A percentile compares a stretch with the other conserved stretches of the same genome.
These are phyloP conservation scores for Rhynchomys soricoides DNA, from an alignment of 2,113 vertebrate genomes.

Conservation along the genomic window DNA sequence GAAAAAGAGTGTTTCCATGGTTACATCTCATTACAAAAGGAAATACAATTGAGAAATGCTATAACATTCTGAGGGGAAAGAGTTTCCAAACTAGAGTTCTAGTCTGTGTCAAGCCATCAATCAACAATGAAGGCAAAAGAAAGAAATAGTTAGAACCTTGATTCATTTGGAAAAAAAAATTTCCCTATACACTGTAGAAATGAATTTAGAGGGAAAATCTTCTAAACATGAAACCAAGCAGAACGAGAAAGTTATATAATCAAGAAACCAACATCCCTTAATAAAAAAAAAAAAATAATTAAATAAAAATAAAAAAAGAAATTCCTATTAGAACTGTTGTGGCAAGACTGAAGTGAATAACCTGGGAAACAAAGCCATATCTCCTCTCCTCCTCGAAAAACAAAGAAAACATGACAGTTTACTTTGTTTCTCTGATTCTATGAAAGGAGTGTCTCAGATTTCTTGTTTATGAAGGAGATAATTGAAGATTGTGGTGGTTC, in stretches of 20 bases:
- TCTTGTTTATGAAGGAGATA: not conserved
- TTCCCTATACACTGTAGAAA: not conserved
- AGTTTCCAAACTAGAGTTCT: not conserved
- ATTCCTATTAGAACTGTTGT: not conserved
- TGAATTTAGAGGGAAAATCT: not conserved
- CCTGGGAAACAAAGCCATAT: not conserved
- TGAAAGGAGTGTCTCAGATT: not conserved
- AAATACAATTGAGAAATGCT: not conserved
- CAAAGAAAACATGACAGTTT: not conserved
- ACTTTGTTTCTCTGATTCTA: not conserved
- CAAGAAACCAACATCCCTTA: not conserved
- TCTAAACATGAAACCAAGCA: not conserved
- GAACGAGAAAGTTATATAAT: not conserved
- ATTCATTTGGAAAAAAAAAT: not conserved
- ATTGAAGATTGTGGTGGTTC: not conserved
- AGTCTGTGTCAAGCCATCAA: constrained; percentile 13
- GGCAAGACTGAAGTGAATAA: not conserved
- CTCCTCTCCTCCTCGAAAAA: accelerated
- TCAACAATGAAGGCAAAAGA: constrained; percentile 9
- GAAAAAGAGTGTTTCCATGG: not conserved
- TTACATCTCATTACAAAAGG: not conserved
- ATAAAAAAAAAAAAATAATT: not conserved
- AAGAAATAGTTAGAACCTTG: not conserved
- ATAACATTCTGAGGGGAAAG: not conserved
- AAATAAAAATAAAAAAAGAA: not conserved